Percentiles rank a stretch among this genome's conserved stretches.
These are phyloP conservation scores for Telmatochromis brachygnathus DNA, from an alignment of 2,113 vertebrate species.

Conservation along the genomic window DNA sequence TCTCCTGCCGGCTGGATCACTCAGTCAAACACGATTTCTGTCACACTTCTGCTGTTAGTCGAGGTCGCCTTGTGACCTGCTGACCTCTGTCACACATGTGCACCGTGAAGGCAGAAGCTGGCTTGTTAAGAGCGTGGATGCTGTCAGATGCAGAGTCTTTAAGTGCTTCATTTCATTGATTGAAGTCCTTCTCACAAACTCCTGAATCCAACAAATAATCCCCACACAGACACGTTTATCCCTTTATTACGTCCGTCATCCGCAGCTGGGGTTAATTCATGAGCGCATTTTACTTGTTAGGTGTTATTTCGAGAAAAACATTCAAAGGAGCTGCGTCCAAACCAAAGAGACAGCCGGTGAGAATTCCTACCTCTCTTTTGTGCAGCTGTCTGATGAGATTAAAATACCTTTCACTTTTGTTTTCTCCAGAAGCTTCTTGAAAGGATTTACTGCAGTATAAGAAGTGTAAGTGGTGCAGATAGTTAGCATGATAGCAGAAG, in stretches of 20 bases:
- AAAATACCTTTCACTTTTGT: not conserved
- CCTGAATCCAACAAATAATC: not conserved
- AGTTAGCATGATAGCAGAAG: conserved; percentile 6
- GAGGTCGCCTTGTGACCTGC: not conserved
- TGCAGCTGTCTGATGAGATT: conserved; percentile 11
- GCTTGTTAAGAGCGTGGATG: not conserved
- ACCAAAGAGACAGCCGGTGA: not conserved
- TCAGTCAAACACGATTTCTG: not conserved
- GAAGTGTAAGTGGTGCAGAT: not conserved
- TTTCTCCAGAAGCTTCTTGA: conserved; percentile 1
- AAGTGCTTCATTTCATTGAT: not conserved
- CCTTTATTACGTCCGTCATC: not conserved
- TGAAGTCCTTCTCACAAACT: not conserved
- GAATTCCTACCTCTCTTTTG: not conserved
- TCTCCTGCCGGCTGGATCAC: not conserved
- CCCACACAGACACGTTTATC: not conserved
- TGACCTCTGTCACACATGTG: not conserved
- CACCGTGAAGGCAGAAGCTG: not conserved
- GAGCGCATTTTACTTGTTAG: not conserved
- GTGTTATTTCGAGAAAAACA: not conserved
- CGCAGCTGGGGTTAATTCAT: not conserved
- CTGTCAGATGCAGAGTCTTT: not conserved
- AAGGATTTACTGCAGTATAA: not conserved
- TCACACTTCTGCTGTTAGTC: not conserved
- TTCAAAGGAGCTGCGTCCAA: not conserved